Evolutionary conservation across 2,113 vertebrate genomes (phyloP), one percentile per base, ranked within the genome.

Genomic region (Nipponia nippon): DNA sequence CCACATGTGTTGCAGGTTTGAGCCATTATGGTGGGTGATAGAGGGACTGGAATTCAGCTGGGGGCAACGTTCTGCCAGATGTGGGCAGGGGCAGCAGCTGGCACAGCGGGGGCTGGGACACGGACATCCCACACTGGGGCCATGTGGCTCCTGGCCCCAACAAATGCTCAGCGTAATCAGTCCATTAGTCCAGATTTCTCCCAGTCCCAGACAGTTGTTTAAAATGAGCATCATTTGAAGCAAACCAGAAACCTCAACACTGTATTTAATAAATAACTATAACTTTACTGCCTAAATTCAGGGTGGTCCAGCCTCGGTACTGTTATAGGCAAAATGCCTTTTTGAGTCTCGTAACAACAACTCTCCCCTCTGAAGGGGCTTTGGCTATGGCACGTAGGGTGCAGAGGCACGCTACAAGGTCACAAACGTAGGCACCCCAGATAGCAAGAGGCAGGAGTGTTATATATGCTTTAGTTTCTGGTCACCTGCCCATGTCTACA

Each of bases 161-260:
- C 44, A 58, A 87, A 77, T 0, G 10, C 81, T 87, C 1, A 0
- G 55, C 2, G 10, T 70, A 94, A 93, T 87, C 81, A 95, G 81
- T 62, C 36, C 78, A 59, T 83, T 88, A 86, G 84, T 30, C 58
- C 93, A 95, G 70, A 93, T 83, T 95, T 62, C 93, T 95, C 84
- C 73, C 46, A 62, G 61, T 16, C 50, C 25, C 30, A 79, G 85
- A 88, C 72, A 94, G 89, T 76, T 97, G 93, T 97, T 95, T 97
- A 91, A 93, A 96, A 96, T 22, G 56, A 94, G 49, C 55, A 86
- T 83, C 53, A 91, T 42, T 49, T 96, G 92, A 95, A 93, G 81
- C 49, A 96, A 95, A 85, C 83, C 92, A 96, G 90, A 95, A 95
- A 83, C 86, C 70, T 80, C 81, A 87, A 91, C 49, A 25, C 52